Evolutionary conservation across 1,140 invertebrate genomes (phyloP), one percentile per base, ranked within the genome.

Genomic region (Panagrolaimus sp.): DNA sequence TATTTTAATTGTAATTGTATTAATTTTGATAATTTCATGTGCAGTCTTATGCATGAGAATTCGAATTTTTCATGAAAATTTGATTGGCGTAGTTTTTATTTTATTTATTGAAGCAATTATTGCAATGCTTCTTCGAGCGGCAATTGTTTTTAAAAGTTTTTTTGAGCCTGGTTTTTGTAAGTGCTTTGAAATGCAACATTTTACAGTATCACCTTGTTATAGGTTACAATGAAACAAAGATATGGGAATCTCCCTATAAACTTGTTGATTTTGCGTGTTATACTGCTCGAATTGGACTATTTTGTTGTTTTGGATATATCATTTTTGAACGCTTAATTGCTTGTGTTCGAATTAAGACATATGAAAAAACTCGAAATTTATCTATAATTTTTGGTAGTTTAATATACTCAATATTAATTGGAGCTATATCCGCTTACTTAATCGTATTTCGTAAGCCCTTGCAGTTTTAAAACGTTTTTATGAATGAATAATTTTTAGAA

Each of bases 221-320:
- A 57, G 51, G 51, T 57, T 57, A 57, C n/a, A 16, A 57, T 57
- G 51, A 57, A 57, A 57, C 20, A 11, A 57, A 16, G 20, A 57
- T 57, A 1, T 57, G 51, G 51, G 13, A 11, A 11, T 25, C 20
- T 23, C 8, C 51, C 4, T 25, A 25, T 20, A 57, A 57, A 23
- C 27, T 57, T 20, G 9, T 57, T 11, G 51, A 57, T 57, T 57
- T 25, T 23, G 51, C 13, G 11, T 57, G 51, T 27, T 57, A 57
- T 57, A 11, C 27, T 1, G 11, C n/a, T 9, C 51, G 51, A 0
- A 57, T 57, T 8, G 27, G 4, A 57, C 51, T 57, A 20, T 57
- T 13, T 25, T 57, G 51, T 25, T 16, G 8, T 20, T 38, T 57
- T 20, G 51, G 51, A 2, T 57, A 20, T 3, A 57, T 57, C 11